Base-by-base conservation (phyloP, 2,888 invertebrate species). In the Drosophila subsilvestris region DNA sequence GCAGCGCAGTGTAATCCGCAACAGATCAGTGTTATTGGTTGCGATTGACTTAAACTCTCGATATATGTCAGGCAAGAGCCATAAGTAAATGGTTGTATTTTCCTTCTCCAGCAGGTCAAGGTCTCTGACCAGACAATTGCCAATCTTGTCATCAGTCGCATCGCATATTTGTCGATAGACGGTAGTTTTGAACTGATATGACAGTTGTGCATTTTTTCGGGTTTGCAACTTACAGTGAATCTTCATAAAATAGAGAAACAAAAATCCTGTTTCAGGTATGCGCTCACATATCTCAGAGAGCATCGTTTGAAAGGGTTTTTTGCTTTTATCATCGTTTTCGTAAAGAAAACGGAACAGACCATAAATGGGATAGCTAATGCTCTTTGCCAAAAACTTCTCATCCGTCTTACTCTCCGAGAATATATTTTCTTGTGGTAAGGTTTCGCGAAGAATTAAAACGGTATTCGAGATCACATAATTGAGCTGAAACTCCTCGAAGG, bases 41-140 rank as follows among this genome's bases (percentile, higher is more conserved):
- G 97, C 96, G 88, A 96, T 95, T 81, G 95, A 95, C 89, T 97
- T 96, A 92, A 98, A 98, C 92, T 97, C 97, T 90, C 96, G 95
- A 92, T 97, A 99, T 71, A 98, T 94, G 91, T 98, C 98, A 55
- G 98, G 98, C 91, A 99, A 94, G 83, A 99, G 93, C 95, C 97
- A 98, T 89, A 97, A 96, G 92, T 98, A 95, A 91, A 98, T 94
- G 89, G 96, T 94, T 55, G 97, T 95, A 93, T 98, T 98, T 91
- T 96, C 96, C 91, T 97, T 96, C 91, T 98, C 98, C 91, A 98
- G 97, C 74, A 95, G 94, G 94, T 95, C 95, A 80, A 98, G 94
- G 93, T 99, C 98, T 74, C 95, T 94, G 7, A 89, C 87, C n/a
- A 91, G 74, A 60, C 91, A 91, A 65, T 87, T 84, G 18, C 83